Conservation (phyloP, 2,888 invertebrate genomes). For the Steinernema hermaphroditum region DNA sequence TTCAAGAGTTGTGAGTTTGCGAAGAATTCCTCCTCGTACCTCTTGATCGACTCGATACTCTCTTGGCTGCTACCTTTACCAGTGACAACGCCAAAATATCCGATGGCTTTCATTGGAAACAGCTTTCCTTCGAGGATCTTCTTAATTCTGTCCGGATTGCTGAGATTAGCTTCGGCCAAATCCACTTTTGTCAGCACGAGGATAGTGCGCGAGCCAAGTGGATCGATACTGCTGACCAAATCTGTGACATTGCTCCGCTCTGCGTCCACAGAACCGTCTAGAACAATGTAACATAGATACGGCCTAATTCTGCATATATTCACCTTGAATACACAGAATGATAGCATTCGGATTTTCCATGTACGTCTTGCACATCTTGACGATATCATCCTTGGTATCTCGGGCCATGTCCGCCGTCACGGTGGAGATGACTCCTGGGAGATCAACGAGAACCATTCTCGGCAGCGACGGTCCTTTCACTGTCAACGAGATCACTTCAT, state of each 20-base stretch:
- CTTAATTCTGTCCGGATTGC: slow-evolving; percentile 90
- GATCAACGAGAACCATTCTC: slow-evolving; percentile 95
- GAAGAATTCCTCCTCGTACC: slow-evolving; percentile 95
- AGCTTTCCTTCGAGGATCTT: slow-evolving; percentile 93
- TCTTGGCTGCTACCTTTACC: slow-evolving; percentile 90
- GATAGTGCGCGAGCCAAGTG: slow-evolving; percentile 89
- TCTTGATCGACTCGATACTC: slow-evolving; percentile 86
- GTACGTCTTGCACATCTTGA: slow-evolving; percentile 84
- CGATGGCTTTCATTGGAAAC: slow-evolving; percentile 94
- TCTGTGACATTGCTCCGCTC: slow-evolving; percentile 98
- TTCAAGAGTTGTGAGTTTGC: slow-evolving; percentile 76
- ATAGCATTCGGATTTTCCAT: slow-evolving; percentile 99
- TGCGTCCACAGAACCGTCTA: slow-evolving; percentile 85
- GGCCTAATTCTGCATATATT: too few species aligned
- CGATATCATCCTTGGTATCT: slow-evolving; percentile 86
- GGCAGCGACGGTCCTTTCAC: slow-evolving; percentile 94
- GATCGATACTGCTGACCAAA: slow-evolving; percentile 92
- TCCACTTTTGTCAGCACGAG: slow-evolving; percentile 98
- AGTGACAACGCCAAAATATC: slow-evolving; percentile 98
- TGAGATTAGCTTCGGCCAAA: slow-evolving; percentile 89
- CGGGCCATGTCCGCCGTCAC: slow-evolving; percentile 76
- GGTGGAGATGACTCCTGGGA: slow-evolving; percentile 88
- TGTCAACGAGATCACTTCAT: slow-evolving; percentile 91
- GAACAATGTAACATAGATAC: too few species aligned
- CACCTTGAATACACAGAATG: slow-evolving; percentile 89